Conservation (phyloP, 2,888 invertebrate species). For the Electrophaes corylata region DNA sequence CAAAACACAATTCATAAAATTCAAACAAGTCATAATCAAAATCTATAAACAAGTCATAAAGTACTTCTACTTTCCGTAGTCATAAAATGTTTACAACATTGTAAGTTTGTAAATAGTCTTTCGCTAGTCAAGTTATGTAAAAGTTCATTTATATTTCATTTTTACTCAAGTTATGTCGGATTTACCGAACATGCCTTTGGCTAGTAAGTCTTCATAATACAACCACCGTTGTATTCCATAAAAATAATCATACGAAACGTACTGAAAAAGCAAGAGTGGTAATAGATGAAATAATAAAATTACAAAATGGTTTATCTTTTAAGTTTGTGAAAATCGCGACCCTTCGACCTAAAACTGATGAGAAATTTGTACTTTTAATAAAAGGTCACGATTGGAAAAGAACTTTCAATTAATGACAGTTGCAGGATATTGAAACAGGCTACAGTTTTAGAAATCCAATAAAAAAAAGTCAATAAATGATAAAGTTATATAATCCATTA, state of each 20-base stretch:
- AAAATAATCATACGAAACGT: constrained; percentile 58
- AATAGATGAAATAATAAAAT: constrained; percentile 53
- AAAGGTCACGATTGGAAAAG: constrained; percentile 56
- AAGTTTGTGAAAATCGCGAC: constrained; percentile 53
- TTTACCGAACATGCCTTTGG: constrained; percentile 61
- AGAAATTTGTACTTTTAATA: constrained; percentile 79
- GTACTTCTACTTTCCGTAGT: constrained; percentile 53
- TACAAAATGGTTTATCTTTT: constrained; percentile 63
- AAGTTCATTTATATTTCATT: constrained; percentile 77
- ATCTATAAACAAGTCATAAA: constrained; percentile 67
- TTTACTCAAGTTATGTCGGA: constrained; percentile 58
- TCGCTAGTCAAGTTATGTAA: constrained; percentile 57
- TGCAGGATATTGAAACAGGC: constrained; percentile 49
- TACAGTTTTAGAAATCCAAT: constrained; percentile 59
- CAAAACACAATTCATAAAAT: constrained; percentile 69
- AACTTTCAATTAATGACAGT: constrained; percentile 26
- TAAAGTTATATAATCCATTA: constrained; percentile 77
- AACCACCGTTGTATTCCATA: constrained; percentile 55
- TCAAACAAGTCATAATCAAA: constrained; percentile 63
- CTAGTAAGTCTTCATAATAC: constrained; percentile 42
- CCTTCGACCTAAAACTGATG: constrained; percentile 72
- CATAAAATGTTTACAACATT: constrained; percentile 54
- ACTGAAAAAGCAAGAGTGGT: constrained; percentile 46
- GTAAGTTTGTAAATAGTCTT: constrained; percentile 50
- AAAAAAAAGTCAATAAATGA: constrained; percentile 72